Percentiles rank a stretch among this genome's conserved stretches.
These are phyloP conservation scores for Gnathonemus longibarbis DNA, from an alignment of 2,113 vertebrate species.

Conservation along the genomic window DNA sequence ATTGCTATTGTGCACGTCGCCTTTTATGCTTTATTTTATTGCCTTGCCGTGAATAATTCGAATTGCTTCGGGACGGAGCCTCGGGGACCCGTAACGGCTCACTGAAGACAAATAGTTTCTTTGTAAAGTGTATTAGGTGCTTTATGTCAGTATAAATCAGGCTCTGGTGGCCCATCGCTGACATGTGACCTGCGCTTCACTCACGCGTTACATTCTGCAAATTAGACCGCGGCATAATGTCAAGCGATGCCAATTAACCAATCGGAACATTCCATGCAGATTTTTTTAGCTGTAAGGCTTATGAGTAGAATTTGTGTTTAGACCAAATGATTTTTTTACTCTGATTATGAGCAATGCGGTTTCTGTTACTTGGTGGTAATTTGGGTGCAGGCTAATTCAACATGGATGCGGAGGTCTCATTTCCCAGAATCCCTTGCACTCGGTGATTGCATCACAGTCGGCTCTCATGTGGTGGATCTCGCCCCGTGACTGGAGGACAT, in stretches of 20 bases:
- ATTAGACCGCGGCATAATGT: background rate
- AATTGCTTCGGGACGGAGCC: background rate
- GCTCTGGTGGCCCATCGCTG: background rate
- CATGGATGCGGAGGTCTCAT: background rate
- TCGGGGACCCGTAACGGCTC: conserved; percentile 4
- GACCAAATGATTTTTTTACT: background rate
- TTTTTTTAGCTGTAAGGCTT: background rate
- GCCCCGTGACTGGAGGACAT: background rate
- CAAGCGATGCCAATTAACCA: background rate
- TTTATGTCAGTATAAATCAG: conserved; percentile 10
- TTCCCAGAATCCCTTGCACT: background rate
- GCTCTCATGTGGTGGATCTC: background rate
- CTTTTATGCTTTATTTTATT: conserved; percentile 10
- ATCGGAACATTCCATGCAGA: background rate
- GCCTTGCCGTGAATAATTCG: background rate
- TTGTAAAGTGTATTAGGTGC: conserved; percentile 9
- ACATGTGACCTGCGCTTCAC: background rate
- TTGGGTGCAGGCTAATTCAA: background rate
- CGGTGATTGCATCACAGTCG: background rate
- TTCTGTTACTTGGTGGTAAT: background rate
- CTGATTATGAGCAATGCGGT: background rate
- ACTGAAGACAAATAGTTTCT: conserved; percentile 13
- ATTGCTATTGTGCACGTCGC: background rate
- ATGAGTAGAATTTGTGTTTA: background rate
- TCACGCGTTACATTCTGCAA: background rate